Evolutionary conservation across 2,113 vertebrate genomes (phyloP).

Genomic region (Hemiprocne comata): DNA sequence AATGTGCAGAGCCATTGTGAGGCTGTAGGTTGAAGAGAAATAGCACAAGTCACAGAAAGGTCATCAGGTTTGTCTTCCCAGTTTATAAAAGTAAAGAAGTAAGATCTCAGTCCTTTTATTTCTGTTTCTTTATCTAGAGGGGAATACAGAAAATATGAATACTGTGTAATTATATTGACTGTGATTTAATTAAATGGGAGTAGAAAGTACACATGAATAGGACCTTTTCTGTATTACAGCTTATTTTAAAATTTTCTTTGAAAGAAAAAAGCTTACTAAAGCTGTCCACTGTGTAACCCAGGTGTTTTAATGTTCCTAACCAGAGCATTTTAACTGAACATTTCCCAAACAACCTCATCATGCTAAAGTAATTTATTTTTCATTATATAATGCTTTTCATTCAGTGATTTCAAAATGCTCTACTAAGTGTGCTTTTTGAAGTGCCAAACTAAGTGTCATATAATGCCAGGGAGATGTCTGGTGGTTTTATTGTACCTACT

Average conservation of each 20-base stretch:
- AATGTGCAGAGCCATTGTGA: neutral
- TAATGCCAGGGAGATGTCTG: conserved; percentile 19
- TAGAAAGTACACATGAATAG: neutral
- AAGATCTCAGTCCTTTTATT: neutral
- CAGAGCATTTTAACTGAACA: neutral
- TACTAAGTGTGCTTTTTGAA: conserved; percentile 33
- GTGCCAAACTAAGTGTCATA: conserved; percentile 14
- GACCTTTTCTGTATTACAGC: neutral
- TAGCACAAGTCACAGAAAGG: neutral
- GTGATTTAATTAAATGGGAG: neutral
- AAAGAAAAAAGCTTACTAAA: neutral
- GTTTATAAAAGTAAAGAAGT: neutral
- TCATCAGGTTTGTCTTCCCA: neutral
- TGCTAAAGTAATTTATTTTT: conserved; percentile 38
- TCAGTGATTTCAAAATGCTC: conserved; percentile 30
- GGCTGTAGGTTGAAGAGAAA: neutral
- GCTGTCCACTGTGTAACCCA: neutral
- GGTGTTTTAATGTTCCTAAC: neutral
- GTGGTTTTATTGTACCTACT: conserved; percentile 16
- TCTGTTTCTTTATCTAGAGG: neutral
- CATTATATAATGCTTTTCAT: conserved; percentile 44
- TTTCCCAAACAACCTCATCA: conserved; percentile 40
- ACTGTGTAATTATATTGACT: neutral
- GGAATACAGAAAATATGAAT: neutral
- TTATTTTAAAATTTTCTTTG: neutral